Evolutionary conservation across 2,797 vertebrate species (phyloP).

Genomic region (Todus mexicanus): DNA sequence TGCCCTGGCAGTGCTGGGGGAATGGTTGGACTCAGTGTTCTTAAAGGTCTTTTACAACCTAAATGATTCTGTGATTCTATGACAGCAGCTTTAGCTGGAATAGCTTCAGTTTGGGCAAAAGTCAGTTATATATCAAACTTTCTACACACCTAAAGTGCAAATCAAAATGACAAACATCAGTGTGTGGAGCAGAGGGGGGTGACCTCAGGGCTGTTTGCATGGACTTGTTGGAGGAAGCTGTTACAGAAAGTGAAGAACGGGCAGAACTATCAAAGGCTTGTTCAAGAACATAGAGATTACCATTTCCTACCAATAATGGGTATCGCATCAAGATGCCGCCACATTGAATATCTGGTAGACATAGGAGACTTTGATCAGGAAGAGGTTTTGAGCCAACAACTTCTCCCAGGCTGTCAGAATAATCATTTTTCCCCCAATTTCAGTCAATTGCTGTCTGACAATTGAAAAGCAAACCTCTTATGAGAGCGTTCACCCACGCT

Average conservation of each 20-base stretch:
- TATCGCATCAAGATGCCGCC: not conserved
- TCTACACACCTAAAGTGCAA: not conserved
- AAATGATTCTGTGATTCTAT: not conserved
- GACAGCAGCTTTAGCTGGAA: not conserved
- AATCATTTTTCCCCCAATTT: slow-evolving; percentile 39
- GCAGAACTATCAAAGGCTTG: not conserved
- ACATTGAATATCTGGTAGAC: slow-evolving; percentile 14
- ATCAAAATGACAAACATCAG: not conserved
- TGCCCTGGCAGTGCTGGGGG: not conserved
- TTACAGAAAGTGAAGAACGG: not conserved
- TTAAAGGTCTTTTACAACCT: not conserved
- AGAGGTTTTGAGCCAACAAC: slow-evolving; percentile 38
- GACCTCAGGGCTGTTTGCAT: not conserved
- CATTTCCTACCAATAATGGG: not conserved
- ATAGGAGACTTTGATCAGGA: not conserved
- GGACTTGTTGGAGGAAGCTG: not conserved
- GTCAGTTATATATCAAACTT: not conserved
- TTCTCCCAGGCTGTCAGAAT: slow-evolving; percentile 54
- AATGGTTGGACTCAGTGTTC: not conserved
- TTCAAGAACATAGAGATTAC: not conserved
- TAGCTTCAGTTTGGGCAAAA: not conserved
- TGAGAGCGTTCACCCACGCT: slow-evolving; percentile 15
- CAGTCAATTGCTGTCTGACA: slow-evolving; percentile 51
- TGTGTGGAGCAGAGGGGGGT: not conserved
- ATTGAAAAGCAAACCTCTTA: slow-evolving; percentile 51